Conservation (phyloP, 2,888 invertebrate genomes). For the Erebia ligea region DNA sequence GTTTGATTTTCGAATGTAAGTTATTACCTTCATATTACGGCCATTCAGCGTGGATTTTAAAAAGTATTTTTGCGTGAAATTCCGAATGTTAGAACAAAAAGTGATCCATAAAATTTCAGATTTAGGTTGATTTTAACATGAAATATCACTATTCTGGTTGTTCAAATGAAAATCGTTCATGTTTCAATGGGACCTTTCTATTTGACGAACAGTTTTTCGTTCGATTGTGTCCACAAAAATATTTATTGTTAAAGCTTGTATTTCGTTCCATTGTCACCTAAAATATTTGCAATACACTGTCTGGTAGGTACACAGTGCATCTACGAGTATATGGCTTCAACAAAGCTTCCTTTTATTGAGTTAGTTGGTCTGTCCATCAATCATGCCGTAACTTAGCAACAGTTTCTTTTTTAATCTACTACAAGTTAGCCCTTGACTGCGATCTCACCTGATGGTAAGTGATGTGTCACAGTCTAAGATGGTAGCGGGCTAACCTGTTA, state of each 20-base stretch:
- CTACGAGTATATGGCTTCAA: not conserved
- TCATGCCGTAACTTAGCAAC: too few relatives aligned
- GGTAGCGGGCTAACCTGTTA: too few relatives aligned
- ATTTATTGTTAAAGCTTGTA: constrained; percentile 19
- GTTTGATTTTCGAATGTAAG: constrained; percentile 12
- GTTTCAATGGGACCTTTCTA: constrained; percentile 15
- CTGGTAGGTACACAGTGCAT: not conserved
- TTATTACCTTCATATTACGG: not conserved
- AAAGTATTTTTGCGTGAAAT: constrained; percentile 11
- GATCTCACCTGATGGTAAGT: too few relatives aligned
- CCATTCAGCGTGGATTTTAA: not conserved
- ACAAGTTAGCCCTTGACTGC: too few relatives aligned
- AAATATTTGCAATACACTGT: constrained; percentile 1
- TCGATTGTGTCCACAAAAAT: constrained; percentile 9
- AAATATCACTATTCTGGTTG: constrained; percentile 10
- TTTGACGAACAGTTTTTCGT: constrained; percentile 21
- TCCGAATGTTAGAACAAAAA: constrained; percentile 8
- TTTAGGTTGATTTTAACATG: constrained; percentile 19
- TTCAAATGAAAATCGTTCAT: constrained; percentile 14
- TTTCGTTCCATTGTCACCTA: constrained; percentile 7
- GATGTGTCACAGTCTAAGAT: too few relatives aligned
- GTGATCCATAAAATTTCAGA: constrained; percentile 17
- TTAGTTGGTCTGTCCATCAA: too few relatives aligned
- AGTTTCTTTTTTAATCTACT: too few relatives aligned
- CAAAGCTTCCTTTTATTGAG: too few relatives aligned